Base-by-base conservation (phyloP, 1,140 invertebrate genomes). In the Bursaphelenchus mucronatus region DNA sequence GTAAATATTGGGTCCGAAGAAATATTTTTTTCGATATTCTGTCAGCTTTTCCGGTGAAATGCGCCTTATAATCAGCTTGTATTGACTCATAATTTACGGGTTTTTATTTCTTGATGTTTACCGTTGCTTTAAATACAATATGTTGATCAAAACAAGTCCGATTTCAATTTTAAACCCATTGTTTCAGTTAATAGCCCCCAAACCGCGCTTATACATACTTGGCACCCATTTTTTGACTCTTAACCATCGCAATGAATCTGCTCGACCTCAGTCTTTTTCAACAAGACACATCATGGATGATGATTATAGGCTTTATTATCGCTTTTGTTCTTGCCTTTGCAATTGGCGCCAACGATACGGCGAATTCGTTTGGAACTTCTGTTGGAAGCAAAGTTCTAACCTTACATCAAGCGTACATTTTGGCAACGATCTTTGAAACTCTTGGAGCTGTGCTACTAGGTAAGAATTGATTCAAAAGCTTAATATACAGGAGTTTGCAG, bases 291-390 rank as follows among this genome's bases (percentile, higher is more conserved):
- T 56, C 71, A 15, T 73, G 71, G 72, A 67, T 70, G 9, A 46
- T 76, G n/a, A 51, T 94, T 43, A 83, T 92, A 67, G 92, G 91
- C 63, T 96, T 96, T 82, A 82, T 95, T 67, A 90, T 96, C 54
- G 91, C 93, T 30, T 97, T 97, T 82, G 82, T 94, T 54, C 84
- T 97, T 79, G 92, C 93, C n/a, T 59, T 59, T 59, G 57, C 40
- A 11, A 30, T 59, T 3, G 57, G 13, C 39, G 94, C 94, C 40
- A 98, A 98, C 81, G 95, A 98, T 85, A 94, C 97, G 53, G 95
- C 95, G 52, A 98, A 98, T 81, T 93, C 92, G 6, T 97, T 98
- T 82, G 94, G 94, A 0, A 97, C 95, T 4, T 93, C 90, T 63
- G 94, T 98, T 9, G 95, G 95, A 8, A 89, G 92, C n/a, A 91